Percentiles rank a stretch among this genome's conserved stretches.
phyloP scores from a whole-genome alignment of 2,888 invertebrate species.

The Cecidostiba fungosa region DNA sequence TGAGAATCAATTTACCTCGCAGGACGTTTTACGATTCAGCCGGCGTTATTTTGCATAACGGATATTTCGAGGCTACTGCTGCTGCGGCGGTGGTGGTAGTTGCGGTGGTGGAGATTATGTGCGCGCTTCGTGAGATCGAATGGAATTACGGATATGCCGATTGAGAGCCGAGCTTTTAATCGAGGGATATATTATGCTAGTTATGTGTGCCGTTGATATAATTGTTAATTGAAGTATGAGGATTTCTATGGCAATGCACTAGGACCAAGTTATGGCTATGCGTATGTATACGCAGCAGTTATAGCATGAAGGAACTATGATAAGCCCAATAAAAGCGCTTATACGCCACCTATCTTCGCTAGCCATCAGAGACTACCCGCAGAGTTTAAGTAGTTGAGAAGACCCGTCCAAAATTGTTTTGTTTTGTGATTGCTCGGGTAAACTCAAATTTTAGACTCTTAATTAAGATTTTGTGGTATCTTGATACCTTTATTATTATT shows the following conservation, averaged over 20 bases:
- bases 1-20: slow-evolving; percentile 61
- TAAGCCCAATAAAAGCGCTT: too few species aligned
- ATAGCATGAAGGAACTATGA: too few species aligned
- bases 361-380: too few species aligned
- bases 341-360: too few species aligned
- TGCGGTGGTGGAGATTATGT: not conserved
- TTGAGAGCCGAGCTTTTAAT: not conserved
- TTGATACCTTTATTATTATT: too few species aligned
- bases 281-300: too few species aligned
- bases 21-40: slow-evolving; percentile 46
- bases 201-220: not conserved
- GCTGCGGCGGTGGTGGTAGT: not conserved
- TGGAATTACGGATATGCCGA: slow-evolving; percentile 33
- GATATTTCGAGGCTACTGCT: slow-evolving; percentile 15
- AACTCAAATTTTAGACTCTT: too few species aligned
- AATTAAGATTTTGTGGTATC: too few species aligned
- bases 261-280: not conserved
- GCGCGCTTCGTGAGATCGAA: slow-evolving; percentile 23
- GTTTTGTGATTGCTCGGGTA: too few species aligned
- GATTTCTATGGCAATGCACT: not conserved
- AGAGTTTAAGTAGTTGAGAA: too few species aligned
- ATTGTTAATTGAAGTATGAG: slow-evolving; percentile 21
- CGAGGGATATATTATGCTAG: not conserved
- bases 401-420: too few species aligned
- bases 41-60: slow-evolving; percentile 58